Evolutionary conservation across 2,797 vertebrate species (phyloP), one percentile per base, ranked within the genome.

Genomic region (Poecile montanus): DNA sequence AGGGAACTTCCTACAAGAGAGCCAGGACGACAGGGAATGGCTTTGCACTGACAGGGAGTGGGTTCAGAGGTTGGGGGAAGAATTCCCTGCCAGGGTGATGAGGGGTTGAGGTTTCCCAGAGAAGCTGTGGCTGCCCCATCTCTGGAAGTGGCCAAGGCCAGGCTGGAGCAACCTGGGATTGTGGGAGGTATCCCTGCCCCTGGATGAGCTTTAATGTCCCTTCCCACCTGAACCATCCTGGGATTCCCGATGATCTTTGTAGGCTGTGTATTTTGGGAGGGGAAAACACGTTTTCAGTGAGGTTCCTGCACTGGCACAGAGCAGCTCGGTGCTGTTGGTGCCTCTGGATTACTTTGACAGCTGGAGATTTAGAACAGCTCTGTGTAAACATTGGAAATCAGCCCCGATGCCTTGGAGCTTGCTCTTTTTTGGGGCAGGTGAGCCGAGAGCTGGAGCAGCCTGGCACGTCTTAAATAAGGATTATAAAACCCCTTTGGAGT

Each of bases 221-320:
- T 50, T 11, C 61, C 61, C 21, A 10, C 23, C 68, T 7, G 51
- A 36, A 1, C 36, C 58, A 2, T 1, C 6, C 44, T 5, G 17
- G 13, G 6, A 2, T 23, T 36, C 21, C 22, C 4, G 0, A 0
- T 4, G 5, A 4, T 5, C 38, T 9, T 6, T 20, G 56, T 8
- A 8, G 74, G 32, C 10, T 53, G 57, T 56, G 0, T 11, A 2
- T 34, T 47, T 44, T 68, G 29, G 61, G 63, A 70, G 44, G 57
- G 47, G 19, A 15, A 42, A 48, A 6, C 7, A 0, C 7, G 1
- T 17, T 38, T 29, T 23, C 3, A 1, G 62, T 7, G 48, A 3
- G 6, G 36, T 16, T 18, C 3, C 29, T 26, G 63, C 44, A 0
- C 16, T 7, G 42, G 62, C 66, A 51, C 40, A 16, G 81, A 30